These are phyloP conservation scores for Fistularia commersonii DNA, from an alignment of 2,797 vertebrate genomes.

Conservation along the genomic window DNA sequence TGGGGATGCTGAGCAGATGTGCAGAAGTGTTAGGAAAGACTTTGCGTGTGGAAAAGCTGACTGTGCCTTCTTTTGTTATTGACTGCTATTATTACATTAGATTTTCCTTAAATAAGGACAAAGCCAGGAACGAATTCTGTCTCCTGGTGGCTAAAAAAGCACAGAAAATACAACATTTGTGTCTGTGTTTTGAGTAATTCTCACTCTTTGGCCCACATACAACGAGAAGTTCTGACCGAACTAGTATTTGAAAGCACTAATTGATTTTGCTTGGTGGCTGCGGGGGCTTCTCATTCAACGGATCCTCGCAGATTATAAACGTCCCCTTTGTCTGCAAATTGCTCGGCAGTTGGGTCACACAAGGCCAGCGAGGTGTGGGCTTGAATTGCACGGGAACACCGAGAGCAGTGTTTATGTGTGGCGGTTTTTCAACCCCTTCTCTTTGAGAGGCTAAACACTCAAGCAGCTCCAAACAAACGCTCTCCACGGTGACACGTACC, in stretches of 20 bases:
- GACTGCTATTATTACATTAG: conserved; percentile 11
- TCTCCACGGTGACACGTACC: conserved; percentile 36
- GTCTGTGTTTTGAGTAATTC: no score
- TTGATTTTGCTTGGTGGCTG: conserved; percentile 27
- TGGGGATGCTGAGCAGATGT: conserved; percentile 53
- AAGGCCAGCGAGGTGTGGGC: background rate
- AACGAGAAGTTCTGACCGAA: no score
- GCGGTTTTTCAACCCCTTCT: background rate
- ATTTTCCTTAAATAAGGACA: conserved; percentile 27
- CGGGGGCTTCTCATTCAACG: conserved; percentile 47
- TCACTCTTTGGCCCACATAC: no score
- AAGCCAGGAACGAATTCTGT: background rate
- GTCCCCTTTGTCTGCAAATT: conserved; percentile 23
- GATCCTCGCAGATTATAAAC: conserved; percentile 29
- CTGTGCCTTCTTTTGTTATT: conserved; percentile 25
- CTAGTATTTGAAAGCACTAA: no score
- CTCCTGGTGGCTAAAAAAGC: no score
- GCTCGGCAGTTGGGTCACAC: conserved; percentile 14
- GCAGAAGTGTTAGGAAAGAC: conserved; percentile 31
- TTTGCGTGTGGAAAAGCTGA: conserved; percentile 45
- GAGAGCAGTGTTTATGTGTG: background rate
- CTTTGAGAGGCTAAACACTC: background rate
- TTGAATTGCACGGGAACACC: no score
- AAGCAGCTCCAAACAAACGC: conserved; percentile 39
- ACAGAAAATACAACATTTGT: no score